Conservation (phyloP, 2,113 vertebrate genomes). For the Microcebus jonahi region DNA sequence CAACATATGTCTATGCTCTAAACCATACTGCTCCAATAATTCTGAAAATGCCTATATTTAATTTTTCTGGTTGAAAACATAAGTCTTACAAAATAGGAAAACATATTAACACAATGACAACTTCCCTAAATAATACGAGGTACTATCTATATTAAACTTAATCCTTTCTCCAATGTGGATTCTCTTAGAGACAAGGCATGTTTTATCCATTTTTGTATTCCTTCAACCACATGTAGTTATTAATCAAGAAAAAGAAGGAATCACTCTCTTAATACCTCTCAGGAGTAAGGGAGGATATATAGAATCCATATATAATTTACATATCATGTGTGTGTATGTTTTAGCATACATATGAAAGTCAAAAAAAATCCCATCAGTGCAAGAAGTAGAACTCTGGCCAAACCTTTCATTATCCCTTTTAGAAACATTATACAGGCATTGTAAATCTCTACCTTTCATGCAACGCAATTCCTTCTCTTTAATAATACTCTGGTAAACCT, state of each 20-base stretch:
- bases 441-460: conserved; percentile 82
- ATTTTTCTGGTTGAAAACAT: not conserved
- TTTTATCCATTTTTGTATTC: not conserved
- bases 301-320: not conserved
- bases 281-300: not conserved
- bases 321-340: not conserved
- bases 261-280: not conserved
- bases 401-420: conserved; percentile 74
- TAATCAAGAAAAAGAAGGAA: not conserved
- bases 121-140: not conserved
- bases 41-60: not conserved
- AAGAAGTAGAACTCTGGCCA: conserved; percentile 75
- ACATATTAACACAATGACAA: not conserved
- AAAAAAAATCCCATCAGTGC: conserved; percentile 55
- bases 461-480: conserved; percentile 74
- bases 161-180: not conserved
- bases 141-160: not conserved
- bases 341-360: conserved; percentile 44
- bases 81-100: not conserved
- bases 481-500: conserved; percentile 76
- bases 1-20: not conserved
- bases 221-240: not conserved
- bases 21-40: not conserved
- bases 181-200: not conserved
- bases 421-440: conserved; percentile 77